phyloP scores from a whole-genome alignment of 2,797 vertebrate genomes.

The Acropternis orthonyx region DNA sequence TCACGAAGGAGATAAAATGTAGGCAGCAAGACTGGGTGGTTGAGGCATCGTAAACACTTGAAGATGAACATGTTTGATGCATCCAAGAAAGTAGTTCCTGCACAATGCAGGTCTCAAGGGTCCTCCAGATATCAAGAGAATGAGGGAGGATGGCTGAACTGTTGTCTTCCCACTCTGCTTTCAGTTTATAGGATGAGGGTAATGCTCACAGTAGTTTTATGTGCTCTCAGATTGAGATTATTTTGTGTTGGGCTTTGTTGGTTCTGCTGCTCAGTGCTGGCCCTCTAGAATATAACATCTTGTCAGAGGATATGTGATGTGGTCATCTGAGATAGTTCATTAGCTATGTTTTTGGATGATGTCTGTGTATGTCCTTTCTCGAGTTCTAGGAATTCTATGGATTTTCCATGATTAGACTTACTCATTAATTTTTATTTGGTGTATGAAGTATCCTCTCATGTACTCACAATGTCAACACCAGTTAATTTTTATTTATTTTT shows the following conservation, averaged over 20 bases:
- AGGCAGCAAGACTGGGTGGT: background rate
- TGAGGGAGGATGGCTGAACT: background rate
- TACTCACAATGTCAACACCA: background rate
- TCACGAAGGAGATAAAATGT: background rate
- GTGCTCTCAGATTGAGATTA: background rate
- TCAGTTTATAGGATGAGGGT: background rate
- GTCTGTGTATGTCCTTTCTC: background rate
- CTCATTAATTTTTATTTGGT: background rate
- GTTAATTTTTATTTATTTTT: fast-evolving
- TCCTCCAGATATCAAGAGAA: background rate
- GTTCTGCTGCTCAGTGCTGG: background rate
- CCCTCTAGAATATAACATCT: background rate
- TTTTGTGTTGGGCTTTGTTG: background rate
- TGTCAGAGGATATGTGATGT: background rate
- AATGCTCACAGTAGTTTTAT: background rate
- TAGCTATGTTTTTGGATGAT: background rate
- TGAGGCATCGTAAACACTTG: background rate
- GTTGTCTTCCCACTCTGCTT: background rate
- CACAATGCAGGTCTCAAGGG: background rate
- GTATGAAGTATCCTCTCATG: background rate
- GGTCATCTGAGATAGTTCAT: background rate
- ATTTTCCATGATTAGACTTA: background rate
- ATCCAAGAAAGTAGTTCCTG: background rate
- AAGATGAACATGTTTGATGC: background rate
- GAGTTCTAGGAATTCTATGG: background rate